Percentiles rank a stretch among this genome's conserved stretches.
phyloP scores from a whole-genome alignment of 2,888 invertebrate genomes.

The Gerris lacustris region DNA sequence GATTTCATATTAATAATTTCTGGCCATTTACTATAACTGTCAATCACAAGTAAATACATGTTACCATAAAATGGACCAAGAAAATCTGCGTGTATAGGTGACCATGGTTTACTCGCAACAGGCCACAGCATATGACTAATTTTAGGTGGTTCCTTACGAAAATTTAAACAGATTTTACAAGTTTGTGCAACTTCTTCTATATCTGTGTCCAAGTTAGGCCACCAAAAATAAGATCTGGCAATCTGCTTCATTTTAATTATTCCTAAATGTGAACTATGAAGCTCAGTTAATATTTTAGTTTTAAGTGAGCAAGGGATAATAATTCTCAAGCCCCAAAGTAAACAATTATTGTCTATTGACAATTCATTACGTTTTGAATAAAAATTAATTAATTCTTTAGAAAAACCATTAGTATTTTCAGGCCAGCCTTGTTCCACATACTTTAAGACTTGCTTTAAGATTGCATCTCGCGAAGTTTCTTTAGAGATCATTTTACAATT shows the following conservation, averaged over 20 bases:
- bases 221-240: constrained; percentile 27
- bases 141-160: constrained; percentile 22
- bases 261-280: constrained; percentile 25
- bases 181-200: constrained; percentile 27
- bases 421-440: background rate
- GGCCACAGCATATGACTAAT: background rate
- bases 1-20: constrained; percentile 3
- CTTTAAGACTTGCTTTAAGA: background rate
- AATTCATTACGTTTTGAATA: background rate
- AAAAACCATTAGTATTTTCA: background rate
- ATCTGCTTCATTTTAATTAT: constrained; percentile 19
- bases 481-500: constrained; percentile 11
- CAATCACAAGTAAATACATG: background rate
- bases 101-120: background rate
- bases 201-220: constrained; percentile 25
- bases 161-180: constrained; percentile 24
- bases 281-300: constrained; percentile 20
- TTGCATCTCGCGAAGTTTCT: background rate
- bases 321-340: constrained; percentile 28
- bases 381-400: constrained; percentile 1
- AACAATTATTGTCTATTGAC: constrained; percentile 6
- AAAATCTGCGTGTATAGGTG: background rate
- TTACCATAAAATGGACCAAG: background rate
- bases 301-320: constrained; percentile 27
- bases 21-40: background rate